Evolutionary conservation across 1,140 invertebrate species (phyloP), one percentile per base, ranked within the genome.

Genomic region (Eriocheir sinensis): DNA sequence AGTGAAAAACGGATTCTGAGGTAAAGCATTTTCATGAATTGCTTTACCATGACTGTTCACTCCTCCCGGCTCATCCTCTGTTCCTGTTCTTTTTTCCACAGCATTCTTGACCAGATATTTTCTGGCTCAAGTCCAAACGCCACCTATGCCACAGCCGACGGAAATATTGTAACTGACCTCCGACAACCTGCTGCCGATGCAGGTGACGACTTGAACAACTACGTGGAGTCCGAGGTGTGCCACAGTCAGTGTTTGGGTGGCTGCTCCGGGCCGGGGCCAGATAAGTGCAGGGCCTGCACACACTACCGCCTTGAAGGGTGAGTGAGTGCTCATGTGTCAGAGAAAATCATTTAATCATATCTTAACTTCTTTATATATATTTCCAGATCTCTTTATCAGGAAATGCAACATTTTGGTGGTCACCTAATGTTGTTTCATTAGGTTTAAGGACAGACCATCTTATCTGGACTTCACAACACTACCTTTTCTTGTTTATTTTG

Each of bases 251-350:
- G 94, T 89, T 86, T 48, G 15, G 94, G 94, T 34, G 94, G 94
- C 40, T 95, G 94, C 81, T 95, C 94, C 4, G 94, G 94, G 2
- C 91, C 94, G 0, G 94, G 94, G 30, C 94, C 94, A 41, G 91
- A 95, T 48, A 95, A 92, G 60, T 95, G 94, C 85, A 53, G 88
- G 81, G 83, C 85, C 30, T 95, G 94, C 44, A 15, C 91, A 48
- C 94, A 95, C 81, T 95, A 89, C 53, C 92, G 72, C n/a, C 72
- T 95, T n/a, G 94, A 95, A 89, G 94, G 94, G 94, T 95, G 80
- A 89, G 94, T 41, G 4, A 48, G 4, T 8, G 60, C 6, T 4
- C 27, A 17, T 2, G 21, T n/a, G 8, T 53, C 21, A 17, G 12
- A 53, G 15, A 48, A 6, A 17, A 17, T 9, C 21, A 17, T 9